A percentile compares a stretch with the other conserved stretches of the same genome.
phyloP scores from a whole-genome alignment of 2,797 vertebrate species.

The Phoxinus dragarum region DNA sequence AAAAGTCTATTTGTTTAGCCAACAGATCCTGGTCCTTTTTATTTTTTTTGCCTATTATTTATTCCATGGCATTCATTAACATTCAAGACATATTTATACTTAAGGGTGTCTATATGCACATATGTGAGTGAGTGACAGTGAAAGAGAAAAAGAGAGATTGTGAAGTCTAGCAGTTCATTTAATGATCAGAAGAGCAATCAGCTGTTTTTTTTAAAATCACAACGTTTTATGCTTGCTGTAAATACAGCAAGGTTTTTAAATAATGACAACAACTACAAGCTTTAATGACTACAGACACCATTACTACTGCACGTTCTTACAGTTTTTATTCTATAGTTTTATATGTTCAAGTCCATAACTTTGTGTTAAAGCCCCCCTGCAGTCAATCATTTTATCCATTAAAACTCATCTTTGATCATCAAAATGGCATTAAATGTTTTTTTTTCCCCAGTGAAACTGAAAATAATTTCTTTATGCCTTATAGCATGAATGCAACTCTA shows the following conservation, averaged over 20 bases:
- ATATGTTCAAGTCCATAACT: background rate
- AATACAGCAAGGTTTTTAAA: constrained; percentile 38
- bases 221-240: constrained; percentile 36
- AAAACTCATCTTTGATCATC: background rate
- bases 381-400: background rate
- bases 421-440: background rate
- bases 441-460: too few relatives aligned
- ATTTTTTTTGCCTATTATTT: constrained; percentile 43
- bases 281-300: background rate
- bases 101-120: constrained; percentile 48
- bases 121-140: constrained; percentile 16
- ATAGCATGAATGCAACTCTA: background rate
- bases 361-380: background rate
- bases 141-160: constrained; percentile 20
- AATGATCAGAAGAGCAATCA: constrained; percentile 61
- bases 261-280: constrained; percentile 17
- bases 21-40: constrained; percentile 48
- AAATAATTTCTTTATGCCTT: background rate
- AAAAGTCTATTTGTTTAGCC: constrained; percentile 63
- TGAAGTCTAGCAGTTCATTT: constrained; percentile 36
- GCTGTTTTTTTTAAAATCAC: constrained; percentile 49
- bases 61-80: constrained; percentile 36
- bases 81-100: constrained; percentile 42
- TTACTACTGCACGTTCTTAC: background rate
- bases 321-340: background rate